Evolutionary conservation across 2,113 vertebrate genomes (phyloP).

Genomic region (Raja brachyura): DNA sequence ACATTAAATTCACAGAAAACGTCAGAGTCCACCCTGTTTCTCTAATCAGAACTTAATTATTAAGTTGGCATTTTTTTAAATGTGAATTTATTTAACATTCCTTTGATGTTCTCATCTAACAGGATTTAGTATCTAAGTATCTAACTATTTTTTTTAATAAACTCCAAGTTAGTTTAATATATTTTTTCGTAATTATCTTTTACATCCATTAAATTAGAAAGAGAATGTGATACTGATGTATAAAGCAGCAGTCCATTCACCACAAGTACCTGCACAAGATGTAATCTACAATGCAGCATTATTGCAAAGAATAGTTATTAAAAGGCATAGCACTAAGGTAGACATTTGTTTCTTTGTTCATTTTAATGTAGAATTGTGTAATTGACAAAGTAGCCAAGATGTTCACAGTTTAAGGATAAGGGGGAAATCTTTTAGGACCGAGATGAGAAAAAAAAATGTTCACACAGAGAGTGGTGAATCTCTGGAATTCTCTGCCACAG

Average conservation of each 20-base stretch:
- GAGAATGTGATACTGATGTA: not conserved
- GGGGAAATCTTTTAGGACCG: no score
- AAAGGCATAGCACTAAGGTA: not conserved
- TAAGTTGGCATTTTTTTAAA: not conserved
- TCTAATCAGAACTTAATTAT: not conserved
- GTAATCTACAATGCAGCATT: not conserved
- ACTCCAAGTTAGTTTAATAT: not conserved
- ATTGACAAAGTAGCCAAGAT: not conserved
- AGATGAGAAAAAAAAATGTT: no score
- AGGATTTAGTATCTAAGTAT: not conserved
- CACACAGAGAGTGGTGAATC: no score
- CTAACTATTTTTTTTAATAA: constrained; percentile 25
- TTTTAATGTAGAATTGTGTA: not conserved
- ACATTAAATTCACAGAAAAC: not conserved
- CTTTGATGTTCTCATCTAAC: constrained; percentile 28
- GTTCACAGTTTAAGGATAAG: no score
- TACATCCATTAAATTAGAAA: not conserved
- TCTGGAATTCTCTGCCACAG: no score
- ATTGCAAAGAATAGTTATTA: not conserved
- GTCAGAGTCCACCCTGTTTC: not conserved
- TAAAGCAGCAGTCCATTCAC: not conserved
- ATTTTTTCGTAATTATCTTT: not conserved
- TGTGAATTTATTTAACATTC: not conserved
- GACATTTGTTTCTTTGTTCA: not conserved
- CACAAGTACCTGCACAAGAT: no score